phyloP scores from a whole-genome alignment of 2,888 invertebrate species.

The Tholera decimalis region DNA sequence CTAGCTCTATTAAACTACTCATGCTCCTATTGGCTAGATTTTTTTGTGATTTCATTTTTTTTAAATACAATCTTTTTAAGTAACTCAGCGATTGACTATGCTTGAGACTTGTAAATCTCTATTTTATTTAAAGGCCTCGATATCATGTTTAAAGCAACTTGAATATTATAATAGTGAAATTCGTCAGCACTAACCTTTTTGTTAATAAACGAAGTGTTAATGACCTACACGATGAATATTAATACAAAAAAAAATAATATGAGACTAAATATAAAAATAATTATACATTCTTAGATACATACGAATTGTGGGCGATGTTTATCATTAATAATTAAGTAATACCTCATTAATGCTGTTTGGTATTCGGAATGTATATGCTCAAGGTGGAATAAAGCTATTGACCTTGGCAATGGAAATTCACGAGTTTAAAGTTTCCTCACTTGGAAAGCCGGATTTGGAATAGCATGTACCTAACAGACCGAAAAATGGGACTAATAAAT shows the following conservation, averaged over 20 bases:
- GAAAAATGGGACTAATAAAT: constrained; percentile 23
- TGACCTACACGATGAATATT: constrained; percentile 1
- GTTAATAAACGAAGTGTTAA: constrained; percentile 7
- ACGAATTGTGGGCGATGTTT: constrained; percentile 27
- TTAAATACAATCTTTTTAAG: constrained; percentile 14
- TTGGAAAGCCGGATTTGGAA: constrained; percentile 70
- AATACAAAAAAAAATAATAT: not conserved
- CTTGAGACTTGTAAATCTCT: not conserved
- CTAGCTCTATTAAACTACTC: constrained; percentile 73
- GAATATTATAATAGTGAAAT: constrained; percentile 1
- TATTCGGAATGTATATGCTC: constrained; percentile 33
- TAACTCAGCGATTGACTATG: constrained; percentile 8
- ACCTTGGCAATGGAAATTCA: constrained; percentile 75
- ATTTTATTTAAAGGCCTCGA: not conserved
- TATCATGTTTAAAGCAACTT: not conserved
- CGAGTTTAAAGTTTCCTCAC: constrained; percentile 76
- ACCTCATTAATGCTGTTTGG: constrained; percentile 30
- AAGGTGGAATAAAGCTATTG: constrained; percentile 58
- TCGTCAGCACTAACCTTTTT: not conserved
- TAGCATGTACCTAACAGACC: constrained; percentile 35
- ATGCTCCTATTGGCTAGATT: constrained; percentile 65
- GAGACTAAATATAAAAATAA: constrained; percentile 4
- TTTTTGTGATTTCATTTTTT: constrained; percentile 51
- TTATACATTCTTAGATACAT: constrained; percentile 17
- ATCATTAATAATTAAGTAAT: constrained; percentile 47